These are phyloP conservation scores for Poeciliopsis infans DNA, from an alignment of 2,797 vertebrate genomes.

Conservation along the genomic window DNA sequence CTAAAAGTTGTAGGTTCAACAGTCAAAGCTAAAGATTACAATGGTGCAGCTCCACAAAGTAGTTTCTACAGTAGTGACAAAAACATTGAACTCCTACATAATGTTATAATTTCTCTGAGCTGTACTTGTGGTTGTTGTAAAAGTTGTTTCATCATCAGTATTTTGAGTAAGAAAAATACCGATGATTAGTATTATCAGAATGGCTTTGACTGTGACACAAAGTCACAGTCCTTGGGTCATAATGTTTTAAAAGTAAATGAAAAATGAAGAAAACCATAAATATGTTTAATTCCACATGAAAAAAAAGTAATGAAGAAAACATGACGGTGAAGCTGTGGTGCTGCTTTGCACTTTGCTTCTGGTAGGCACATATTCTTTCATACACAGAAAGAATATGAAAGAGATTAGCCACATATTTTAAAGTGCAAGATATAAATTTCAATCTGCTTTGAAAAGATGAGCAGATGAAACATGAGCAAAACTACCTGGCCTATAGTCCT, in stretches of 20 bases:
- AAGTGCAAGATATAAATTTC: neutral
- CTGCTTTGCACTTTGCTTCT: neutral
- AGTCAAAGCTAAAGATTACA: neutral
- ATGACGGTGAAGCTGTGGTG: neutral
- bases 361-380: neutral
- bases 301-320: neutral
- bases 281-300: neutral
- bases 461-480: neutral
- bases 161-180: neutral
- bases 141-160: neutral
- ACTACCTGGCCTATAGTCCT: neutral
- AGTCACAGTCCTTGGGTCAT: neutral
- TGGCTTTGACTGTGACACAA: neutral
- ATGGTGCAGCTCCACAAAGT: neutral
- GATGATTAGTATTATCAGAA: neutral
- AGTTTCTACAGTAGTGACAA: neutral
- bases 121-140: neutral
- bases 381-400: neutral
- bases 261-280: neutral
- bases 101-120: neutral
- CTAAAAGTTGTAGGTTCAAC: neutral
- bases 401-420: neutral
- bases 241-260: neutral
- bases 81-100: neutral
- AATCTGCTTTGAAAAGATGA: neutral